Evolutionary conservation across 37 sponge, comb jelly and placozoan species (phyloP).

Genomic region (Dysidea cf. avara): DNA sequence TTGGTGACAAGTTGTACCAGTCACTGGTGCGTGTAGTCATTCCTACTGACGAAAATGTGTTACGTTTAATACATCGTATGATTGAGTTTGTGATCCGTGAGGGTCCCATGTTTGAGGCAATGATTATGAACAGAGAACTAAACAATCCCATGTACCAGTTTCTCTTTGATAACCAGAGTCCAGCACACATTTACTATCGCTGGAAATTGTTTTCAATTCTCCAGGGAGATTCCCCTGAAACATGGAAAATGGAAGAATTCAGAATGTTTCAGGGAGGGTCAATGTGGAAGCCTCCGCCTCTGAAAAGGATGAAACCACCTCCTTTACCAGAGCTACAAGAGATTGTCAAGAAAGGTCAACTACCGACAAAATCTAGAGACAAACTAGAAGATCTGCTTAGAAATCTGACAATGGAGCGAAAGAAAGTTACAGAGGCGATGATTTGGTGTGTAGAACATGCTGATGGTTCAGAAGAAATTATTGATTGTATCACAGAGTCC

Average conservation of each 20-base stretch:
- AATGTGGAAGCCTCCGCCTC: slow-evolving; percentile 95
- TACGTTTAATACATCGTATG: slow-evolving; percentile 84
- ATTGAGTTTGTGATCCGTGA: slow-evolving; percentile 98
- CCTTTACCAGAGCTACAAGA: slow-evolving; percentile 59
- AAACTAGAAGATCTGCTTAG: slow-evolving; percentile 82
- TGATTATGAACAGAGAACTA: slow-evolving; percentile 96
- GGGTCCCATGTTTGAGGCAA: slow-evolving; percentile 98
- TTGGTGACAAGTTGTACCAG: slow-evolving; percentile 54
- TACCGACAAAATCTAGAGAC: slow-evolving; percentile 77
- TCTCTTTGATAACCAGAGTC: slow-evolving; percentile 91
- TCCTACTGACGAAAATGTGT: slow-evolving; percentile 77
- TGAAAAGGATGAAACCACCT: slow-evolving; percentile 66
- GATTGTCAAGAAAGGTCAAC: slow-evolving; percentile 81
- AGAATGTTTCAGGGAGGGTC: slow-evolving; percentile 96
- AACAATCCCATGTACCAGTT: slow-evolving; percentile 90
- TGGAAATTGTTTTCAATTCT: slow-evolving; percentile 98
- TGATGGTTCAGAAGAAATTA: slow-evolving; percentile 93
- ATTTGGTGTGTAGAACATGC: slow-evolving; percentile 94
- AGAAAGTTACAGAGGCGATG: slow-evolving; percentile 64
- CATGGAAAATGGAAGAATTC: slow-evolving; percentile 94
- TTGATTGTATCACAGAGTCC: slow-evolving; percentile 93
- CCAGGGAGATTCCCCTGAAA: slow-evolving; percentile 95
- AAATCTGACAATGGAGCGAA: slow-evolving; percentile 78
- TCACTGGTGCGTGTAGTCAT: slow-evolving; percentile 79
- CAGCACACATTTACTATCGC: slow-evolving; percentile 94